Evolutionary conservation across 2,797 vertebrate genomes (phyloP), one percentile per base, ranked within the genome.

Genomic region (Xiphorhynchus erythropygius): DNA sequence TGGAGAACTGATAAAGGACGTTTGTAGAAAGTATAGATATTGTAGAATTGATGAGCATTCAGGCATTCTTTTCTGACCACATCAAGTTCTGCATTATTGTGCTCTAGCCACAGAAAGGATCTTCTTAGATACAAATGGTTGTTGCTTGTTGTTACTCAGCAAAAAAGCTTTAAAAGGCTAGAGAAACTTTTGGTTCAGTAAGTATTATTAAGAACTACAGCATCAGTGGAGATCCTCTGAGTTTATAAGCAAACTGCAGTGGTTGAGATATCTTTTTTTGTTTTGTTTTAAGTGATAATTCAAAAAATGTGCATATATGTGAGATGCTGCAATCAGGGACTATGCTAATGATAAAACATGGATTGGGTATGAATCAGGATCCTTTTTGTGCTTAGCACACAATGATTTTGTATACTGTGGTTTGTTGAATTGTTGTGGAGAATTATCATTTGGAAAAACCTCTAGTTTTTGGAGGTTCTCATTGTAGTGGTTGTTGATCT

Each of bases 181-280:
- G 14, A 67, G 27, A 33, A 87, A 37, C 22, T 64, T 80, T 16
- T 24, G 3, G 3, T 50, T 86, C 37, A 69, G 2, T 75, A 75
- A 49, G 3, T n/a, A 22, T 15, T 65, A 10, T 46, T 64, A 64
- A 28, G 47, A 82, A n/a, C 37, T 52, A 27, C 5, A 5, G 7
- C 22, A 6, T 0, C 39, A 30, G 9, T 33, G 25, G 33, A 65
- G 10, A 30, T 75, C 41, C 37, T 59, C 30, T 57, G 62, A 76
- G 42, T 21, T 75, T 64, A 5, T 6, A 56, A 62, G 33, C 2
- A 3, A 82, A 56, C 41, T 41, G 32, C 17, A 71, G 4, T 21
- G 13, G 9, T 10, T 41, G 5, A 70, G 28, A 44, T 37, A 4
- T 60, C 10, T 15, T 3, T 0, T 0, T 7, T 17, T 44, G 46